Conservation (phyloP, 2,888 invertebrate species). For the Epinotia bilunana region DNA sequence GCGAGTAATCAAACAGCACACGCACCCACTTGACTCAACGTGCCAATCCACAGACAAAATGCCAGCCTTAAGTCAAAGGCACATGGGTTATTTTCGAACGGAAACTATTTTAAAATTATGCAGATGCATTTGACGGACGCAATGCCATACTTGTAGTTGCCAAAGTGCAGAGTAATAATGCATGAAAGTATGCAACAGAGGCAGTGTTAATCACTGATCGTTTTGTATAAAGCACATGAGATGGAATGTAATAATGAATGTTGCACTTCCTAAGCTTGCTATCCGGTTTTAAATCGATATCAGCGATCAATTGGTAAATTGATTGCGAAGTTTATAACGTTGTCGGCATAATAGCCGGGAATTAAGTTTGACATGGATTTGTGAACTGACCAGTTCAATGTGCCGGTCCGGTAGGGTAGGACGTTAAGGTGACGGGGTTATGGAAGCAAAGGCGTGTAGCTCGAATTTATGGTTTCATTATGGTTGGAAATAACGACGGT, state of each 20-base stretch:
- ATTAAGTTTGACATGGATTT: slow-evolving; percentile 30
- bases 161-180: slow-evolving; percentile 60
- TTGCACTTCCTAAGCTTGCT: slow-evolving; percentile 16
- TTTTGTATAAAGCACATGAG: slow-evolving; percentile 26
- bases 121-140: slow-evolving; percentile 57
- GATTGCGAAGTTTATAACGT: slow-evolving; percentile 30
- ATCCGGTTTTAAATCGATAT: slow-evolving; percentile 22
- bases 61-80: slow-evolving; percentile 38
- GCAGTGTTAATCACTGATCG: slow-evolving; percentile 47
- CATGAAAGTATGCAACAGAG: slow-evolving; percentile 61
- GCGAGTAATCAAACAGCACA: slow-evolving; percentile 69
- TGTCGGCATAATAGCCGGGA: slow-evolving; percentile 27
- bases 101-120: slow-evolving; percentile 43
- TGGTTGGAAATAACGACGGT: too few species aligned
- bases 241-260: slow-evolving; percentile 5
- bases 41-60: slow-evolving; percentile 31
- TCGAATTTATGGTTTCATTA: too few species aligned
- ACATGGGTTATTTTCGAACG: slow-evolving; percentile 46
- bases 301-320: slow-evolving; percentile 28
- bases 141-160: slow-evolving; percentile 66
- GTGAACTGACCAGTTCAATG: slow-evolving; percentile 11
- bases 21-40: slow-evolving; percentile 47
- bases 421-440: background rate
- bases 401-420: background rate
- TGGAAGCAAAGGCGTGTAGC: too few species aligned